Evolutionary conservation across 2,113 vertebrate genomes (phyloP).

Genomic region (Diadophis punctatus): DNA sequence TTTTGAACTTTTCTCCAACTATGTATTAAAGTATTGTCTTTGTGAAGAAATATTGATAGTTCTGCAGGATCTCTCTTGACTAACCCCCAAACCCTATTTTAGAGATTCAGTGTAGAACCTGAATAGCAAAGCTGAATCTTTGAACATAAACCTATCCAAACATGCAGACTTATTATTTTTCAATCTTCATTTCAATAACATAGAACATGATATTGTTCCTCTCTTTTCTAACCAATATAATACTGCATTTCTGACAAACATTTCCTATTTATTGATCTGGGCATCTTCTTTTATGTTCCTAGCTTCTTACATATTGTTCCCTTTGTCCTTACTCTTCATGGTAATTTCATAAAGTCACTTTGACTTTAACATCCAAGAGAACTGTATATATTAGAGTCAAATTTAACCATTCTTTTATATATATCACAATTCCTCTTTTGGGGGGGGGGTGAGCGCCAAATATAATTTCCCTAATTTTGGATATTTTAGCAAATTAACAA

Average conservation of each 20-base stretch:
- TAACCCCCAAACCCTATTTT: background rate
- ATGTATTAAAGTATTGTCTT: background rate
- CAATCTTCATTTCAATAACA: background rate
- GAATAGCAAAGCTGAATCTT: background rate
- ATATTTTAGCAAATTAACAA: too few species aligned
- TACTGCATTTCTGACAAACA: background rate
- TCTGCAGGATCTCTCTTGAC: background rate
- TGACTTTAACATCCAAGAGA: background rate
- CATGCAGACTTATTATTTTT: background rate
- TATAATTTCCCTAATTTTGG: too few species aligned
- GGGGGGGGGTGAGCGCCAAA: too few species aligned
- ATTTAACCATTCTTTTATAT: too few species aligned
- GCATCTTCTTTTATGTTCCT: background rate
- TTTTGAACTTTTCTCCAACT: background rate
- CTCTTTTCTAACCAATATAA: background rate
- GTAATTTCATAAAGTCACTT: background rate
- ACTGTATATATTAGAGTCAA: background rate
- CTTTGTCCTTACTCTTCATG: background rate
- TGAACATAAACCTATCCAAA: background rate
- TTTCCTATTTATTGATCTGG: background rate
- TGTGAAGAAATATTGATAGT: background rate
- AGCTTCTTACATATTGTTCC: background rate
- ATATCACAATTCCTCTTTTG: too few species aligned
- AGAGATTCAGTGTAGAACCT: background rate
- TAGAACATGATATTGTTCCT: background rate